Evolutionary conservation across 2,113 vertebrate genomes (phyloP).

Genomic region (Clinocottus analis): DNA sequence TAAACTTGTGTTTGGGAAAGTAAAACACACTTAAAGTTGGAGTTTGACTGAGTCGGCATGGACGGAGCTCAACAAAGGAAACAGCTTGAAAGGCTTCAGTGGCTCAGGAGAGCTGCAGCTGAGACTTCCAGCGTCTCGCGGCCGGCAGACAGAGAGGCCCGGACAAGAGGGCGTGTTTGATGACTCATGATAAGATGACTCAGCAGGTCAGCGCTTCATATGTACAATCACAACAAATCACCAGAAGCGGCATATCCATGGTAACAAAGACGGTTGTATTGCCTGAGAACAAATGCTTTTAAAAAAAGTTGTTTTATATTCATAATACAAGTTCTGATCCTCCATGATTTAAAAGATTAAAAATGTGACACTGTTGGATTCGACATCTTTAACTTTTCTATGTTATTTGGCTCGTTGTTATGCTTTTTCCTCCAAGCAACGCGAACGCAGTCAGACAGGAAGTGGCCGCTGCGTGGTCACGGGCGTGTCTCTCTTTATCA

Average conservation of each 20-base stretch:
- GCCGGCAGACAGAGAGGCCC: not conserved
- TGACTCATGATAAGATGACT: constrained; percentile 51
- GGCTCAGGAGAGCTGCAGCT: not conserved
- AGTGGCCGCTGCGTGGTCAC: constrained; percentile 14
- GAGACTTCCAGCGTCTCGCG: not conserved
- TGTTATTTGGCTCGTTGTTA: not conserved
- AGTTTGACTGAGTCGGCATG: not conserved
- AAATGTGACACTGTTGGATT: not conserved
- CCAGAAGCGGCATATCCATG: constrained; percentile 8
- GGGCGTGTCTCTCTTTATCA: constrained; percentile 32
- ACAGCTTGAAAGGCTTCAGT: not conserved
- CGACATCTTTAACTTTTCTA: not conserved
- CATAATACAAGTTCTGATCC: not conserved
- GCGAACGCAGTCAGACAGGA: not conserved
- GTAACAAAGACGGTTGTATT: not conserved
- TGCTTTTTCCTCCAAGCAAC: constrained; percentile 3
- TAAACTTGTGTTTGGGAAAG: not conserved
- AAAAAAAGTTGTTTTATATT: not conserved
- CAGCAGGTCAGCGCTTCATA: constrained; percentile 30
- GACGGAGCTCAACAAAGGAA: not conserved
- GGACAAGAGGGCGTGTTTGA: constrained; percentile 18
- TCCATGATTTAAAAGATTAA: not conserved
- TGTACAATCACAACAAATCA: not conserved
- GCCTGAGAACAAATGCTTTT: not conserved
- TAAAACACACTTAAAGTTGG: not conserved